Evolutionary conservation across 2,888 invertebrate species (phyloP), one percentile per base, ranked within the genome.

Genomic region (Gandaritis pyraliata): DNA sequence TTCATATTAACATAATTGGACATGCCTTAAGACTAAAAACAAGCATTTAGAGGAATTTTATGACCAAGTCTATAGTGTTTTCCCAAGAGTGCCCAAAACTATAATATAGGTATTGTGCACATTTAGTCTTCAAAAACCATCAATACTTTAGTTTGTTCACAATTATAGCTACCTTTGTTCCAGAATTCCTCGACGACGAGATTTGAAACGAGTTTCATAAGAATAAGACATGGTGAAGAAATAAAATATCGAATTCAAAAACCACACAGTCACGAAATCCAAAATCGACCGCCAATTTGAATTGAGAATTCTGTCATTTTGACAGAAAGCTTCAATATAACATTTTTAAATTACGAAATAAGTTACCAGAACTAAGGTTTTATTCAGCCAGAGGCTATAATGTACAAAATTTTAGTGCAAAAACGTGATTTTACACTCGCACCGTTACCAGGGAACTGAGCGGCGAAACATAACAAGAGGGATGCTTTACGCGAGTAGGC

Each of bases 131-230:
- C n/a, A n/a, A n/a, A n/a, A n/a, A n/a, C n/a, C n/a, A n/a, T n/a
- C n/a, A n/a, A n/a, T n/a, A n/a, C n/a, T n/a, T n/a, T n/a, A n/a
- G n/a, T n/a, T n/a, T n/a, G n/a, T n/a, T n/a, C n/a, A n/a, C n/a
- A n/a, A n/a, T n/a, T 16, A 4, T 16, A 56, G 30, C 45, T 64
- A 73, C 72, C 69, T 68, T 43, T 46, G 46, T 10, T 53, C 61
- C 0, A 39, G 48, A 43, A 29, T 60, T 45, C 47, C 61, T 15
- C 57, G 58, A 8, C 58, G 58, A 54, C 63, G 62, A 18, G 65
- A 56, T 60, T 64, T 70, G 53, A 64, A 69, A 38, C 71, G 64
- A 30, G 72, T 70, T 64, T 70, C 66, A 62, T 74, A 73, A 10
- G 59, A 51, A 67, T 64, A 59, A 52, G 66, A 71, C 69, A 69